Evolutionary conservation across 2,888 invertebrate genomes (phyloP).

Genomic region (Aporophyla lueneburgensis): DNA sequence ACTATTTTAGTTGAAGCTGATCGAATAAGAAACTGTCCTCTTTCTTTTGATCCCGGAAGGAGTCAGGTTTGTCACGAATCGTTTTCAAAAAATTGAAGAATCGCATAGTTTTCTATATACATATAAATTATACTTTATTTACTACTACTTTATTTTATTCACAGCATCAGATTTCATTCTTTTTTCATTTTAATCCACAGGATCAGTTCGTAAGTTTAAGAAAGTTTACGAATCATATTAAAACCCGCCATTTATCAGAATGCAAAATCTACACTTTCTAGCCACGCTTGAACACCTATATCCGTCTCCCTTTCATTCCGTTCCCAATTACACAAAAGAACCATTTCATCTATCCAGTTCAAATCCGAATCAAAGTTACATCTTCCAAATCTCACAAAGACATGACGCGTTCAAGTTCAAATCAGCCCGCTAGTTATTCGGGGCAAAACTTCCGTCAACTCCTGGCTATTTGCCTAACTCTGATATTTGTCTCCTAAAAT

Average conservation of each 20-base stretch:
- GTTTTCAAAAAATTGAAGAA: too few species aligned
- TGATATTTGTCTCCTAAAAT: conserved; percentile 67
- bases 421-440: conserved; percentile 49
- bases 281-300: too few species aligned
- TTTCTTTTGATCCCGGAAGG: too few species aligned
- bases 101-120: too few species aligned
- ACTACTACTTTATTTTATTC: too few species aligned
- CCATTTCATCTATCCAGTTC: neutral
- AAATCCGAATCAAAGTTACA: conserved; percentile 28
- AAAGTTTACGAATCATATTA: neutral
- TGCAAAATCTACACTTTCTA: neutral
- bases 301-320: too few species aligned
- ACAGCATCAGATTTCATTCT: too few species aligned
- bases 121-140: too few species aligned
- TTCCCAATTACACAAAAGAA: conserved; percentile 17
- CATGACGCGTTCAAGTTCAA: conserved; percentile 52
- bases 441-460: conserved; percentile 50
- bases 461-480: conserved; percentile 54
- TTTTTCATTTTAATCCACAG: too few species aligned
- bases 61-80: neutral
- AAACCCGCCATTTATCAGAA: neutral
- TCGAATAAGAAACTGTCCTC: too few species aligned
- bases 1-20: neutral
- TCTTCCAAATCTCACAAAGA: conserved; percentile 34
- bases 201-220: too few species aligned